These are phyloP conservation scores for Globodera ellingtonae DNA, from an alignment of 1,140 invertebrate species.

Conservation along the genomic window DNA sequence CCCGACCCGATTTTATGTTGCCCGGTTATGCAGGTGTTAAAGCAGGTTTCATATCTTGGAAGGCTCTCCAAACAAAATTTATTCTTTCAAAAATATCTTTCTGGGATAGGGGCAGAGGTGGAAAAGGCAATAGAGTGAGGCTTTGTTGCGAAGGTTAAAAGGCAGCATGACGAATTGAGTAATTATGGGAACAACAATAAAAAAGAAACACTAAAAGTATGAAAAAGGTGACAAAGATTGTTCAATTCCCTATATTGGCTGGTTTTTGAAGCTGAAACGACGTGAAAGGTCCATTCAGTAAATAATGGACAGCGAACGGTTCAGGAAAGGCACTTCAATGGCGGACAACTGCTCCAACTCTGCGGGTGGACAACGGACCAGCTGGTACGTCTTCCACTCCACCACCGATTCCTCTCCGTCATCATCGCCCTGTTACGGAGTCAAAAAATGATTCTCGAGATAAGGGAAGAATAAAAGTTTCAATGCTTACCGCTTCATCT, in stretches of 20 bases:
- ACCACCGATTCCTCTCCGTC: neutral
- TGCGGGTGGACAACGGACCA: neutral
- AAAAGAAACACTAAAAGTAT: too few relatives aligned
- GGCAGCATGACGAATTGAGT: too few relatives aligned
- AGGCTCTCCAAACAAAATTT: too few relatives aligned
- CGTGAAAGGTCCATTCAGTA: neutral
- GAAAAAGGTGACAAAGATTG: too few relatives aligned
- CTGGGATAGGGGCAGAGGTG: too few relatives aligned
- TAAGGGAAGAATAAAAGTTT: neutral
- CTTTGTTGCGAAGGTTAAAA: too few relatives aligned
- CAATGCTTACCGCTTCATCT: neutral
- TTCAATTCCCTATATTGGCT: neutral
- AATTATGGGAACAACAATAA: too few relatives aligned
- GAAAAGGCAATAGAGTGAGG: too few relatives aligned
- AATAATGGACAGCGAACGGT: neutral
- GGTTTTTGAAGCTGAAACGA: conserved; percentile 3
- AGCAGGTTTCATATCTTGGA: too few relatives aligned
- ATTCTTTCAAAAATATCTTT: too few relatives aligned
- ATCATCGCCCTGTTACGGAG: neutral
- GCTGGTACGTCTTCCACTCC: neutral
- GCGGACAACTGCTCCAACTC: neutral
- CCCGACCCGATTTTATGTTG: too few relatives aligned
- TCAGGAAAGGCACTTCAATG: neutral
- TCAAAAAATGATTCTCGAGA: neutral
- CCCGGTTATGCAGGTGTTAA: too few relatives aligned